Evolutionary conservation across 2,888 invertebrate species (phyloP).

Genomic region (Phaonia tiefii): DNA sequence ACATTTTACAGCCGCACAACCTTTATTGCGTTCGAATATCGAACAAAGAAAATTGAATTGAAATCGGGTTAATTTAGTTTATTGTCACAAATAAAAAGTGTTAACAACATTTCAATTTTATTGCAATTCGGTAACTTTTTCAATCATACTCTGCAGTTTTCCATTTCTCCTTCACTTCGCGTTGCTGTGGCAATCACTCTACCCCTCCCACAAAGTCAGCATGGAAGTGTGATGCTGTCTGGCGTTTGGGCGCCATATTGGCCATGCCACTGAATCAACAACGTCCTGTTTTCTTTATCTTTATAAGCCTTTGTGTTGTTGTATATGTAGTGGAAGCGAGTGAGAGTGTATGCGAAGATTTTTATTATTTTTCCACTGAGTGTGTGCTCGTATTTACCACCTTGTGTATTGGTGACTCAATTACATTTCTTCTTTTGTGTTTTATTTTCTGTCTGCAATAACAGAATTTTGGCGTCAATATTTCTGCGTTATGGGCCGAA

Average conservation of each 20-base stretch:
- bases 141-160: background rate
- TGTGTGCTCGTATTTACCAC: too few species aligned
- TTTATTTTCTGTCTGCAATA: conserved; percentile 54
- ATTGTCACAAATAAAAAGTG: conserved; percentile 3
- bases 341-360: background rate
- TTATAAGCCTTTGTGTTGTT: too few species aligned
- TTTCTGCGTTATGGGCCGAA: too few species aligned
- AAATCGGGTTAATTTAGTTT: conserved; percentile 46
- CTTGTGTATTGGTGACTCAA: too few species aligned
- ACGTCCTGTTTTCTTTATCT: conserved; percentile 5
- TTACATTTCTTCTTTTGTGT: too few species aligned
- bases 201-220: background rate
- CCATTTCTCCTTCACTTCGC: background rate
- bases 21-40: too few species aligned
- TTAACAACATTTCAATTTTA: background rate
- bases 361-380: too few species aligned
- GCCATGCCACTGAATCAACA: conserved; percentile 59
- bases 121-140: background rate
- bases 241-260: conserved; percentile 58
- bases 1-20: too few species aligned
- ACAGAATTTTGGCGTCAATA: conserved; percentile 60
- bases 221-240: conserved; percentile 17
- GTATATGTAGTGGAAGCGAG: background rate
- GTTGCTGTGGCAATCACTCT: background rate
- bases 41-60: too few species aligned